A percentile compares a stretch with the other conserved stretches of the same genome.
phyloP scores from a whole-genome alignment of 2,113 vertebrate genomes.

The human region DNA sequence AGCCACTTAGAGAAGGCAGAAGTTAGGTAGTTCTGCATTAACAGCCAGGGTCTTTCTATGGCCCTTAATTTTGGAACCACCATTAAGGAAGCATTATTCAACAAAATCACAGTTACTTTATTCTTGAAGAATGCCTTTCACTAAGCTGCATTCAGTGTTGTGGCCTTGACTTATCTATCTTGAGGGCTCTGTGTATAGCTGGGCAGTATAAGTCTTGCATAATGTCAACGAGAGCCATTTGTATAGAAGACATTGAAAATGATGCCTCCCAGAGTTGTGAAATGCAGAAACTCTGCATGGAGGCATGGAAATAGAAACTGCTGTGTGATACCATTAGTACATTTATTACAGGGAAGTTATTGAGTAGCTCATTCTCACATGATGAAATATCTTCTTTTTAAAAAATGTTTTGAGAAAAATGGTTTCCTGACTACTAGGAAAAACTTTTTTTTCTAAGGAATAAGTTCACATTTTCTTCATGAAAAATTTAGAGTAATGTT shows the following conservation, averaged over 20 bases:
- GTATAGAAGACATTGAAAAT: not conserved
- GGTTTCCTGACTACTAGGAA: conserved; percentile 27
- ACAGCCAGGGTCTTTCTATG: not conserved
- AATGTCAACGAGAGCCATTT: not conserved
- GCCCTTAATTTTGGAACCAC: not conserved
- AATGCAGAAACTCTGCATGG: not conserved
- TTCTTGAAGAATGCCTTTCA: not conserved
- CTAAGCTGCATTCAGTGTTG: not conserved
- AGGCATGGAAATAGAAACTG: not conserved
- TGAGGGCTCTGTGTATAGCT: not conserved
- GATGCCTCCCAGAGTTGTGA: not conserved
- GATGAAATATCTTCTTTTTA: not conserved
- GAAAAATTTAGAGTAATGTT: conserved; percentile 22
- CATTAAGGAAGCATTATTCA: not conserved
- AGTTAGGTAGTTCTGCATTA: not conserved
- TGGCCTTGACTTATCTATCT: not conserved
- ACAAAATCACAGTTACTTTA: not conserved
- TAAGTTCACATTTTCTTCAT: not conserved
- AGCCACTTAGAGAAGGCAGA: not conserved
- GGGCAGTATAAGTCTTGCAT: too few relatives aligned
- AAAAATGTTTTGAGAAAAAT: not conserved
- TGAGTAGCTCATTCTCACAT: not conserved
- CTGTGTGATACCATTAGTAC: not conserved
- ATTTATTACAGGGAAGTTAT: not conserved
- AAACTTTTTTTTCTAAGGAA: not conserved